phyloP scores from a whole-genome alignment of 2,113 vertebrate species.

The Ceyx melanurus region DNA sequence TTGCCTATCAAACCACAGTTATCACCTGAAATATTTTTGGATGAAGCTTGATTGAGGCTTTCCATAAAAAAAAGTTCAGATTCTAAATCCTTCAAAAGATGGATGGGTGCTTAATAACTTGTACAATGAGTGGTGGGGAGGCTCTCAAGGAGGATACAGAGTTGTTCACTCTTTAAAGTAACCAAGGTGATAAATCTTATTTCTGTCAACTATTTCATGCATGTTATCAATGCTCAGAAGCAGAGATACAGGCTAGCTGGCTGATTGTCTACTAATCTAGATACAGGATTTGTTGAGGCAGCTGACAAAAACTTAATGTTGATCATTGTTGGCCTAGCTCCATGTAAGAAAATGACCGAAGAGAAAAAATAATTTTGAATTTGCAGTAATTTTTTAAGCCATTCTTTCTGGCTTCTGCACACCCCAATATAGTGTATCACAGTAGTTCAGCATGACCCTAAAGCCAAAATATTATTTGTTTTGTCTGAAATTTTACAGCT shows the following conservation, averaged over 20 bases:
- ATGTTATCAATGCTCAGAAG: neutral
- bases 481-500: constrained; percentile 17
- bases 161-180: neutral
- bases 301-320: neutral
- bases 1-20: neutral
- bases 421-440: neutral
- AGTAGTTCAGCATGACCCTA: neutral
- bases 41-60: neutral
- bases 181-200: neutral
- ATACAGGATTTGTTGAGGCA: neutral
- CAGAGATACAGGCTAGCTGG: neutral
- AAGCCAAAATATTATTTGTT: neutral
- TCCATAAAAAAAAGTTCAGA: neutral
- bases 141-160: neutral
- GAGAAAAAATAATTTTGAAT: neutral
- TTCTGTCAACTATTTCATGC: neutral
- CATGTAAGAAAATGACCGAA: neutral
- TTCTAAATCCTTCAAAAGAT: neutral
- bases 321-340: neutral
- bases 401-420: neutral
- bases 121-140: neutral
- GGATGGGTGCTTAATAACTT: neutral
- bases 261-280: neutral
- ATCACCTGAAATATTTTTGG: neutral
- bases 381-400: neutral